Conservation (phyloP, 2,797 vertebrate genomes). For the Meda fulgida region DNA sequence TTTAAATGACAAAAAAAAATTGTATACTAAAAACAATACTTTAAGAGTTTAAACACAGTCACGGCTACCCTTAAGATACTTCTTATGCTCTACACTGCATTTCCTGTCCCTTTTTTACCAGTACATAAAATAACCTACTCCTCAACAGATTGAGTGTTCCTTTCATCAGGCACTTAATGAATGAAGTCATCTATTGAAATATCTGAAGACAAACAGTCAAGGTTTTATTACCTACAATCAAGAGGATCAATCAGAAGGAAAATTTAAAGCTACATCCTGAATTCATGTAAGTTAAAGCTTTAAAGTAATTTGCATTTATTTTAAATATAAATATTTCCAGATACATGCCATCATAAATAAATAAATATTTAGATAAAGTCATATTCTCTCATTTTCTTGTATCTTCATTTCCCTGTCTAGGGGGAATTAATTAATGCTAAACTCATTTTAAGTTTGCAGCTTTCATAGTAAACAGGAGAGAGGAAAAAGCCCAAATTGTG, state of each 20-base stretch:
- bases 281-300: neutral
- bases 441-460: slow-evolving; percentile 59
- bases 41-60: neutral
- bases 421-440: slow-evolving; percentile 70
- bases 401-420: slow-evolving; percentile 15
- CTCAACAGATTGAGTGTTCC: neutral
- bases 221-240: neutral
- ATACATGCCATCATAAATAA: neutral
- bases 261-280: neutral
- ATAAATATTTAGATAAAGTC: neutral
- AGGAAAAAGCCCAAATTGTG: slow-evolving; percentile 66
- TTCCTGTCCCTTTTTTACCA: neutral
- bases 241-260: neutral
- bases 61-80: neutral
- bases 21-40: no score
- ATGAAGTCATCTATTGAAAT: neutral
- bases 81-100: neutral
- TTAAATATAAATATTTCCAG: neutral
- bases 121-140: neutral
- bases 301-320: neutral
- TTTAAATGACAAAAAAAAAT: neutral
- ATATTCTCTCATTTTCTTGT: neutral
- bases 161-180: neutral
- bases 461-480: slow-evolving; percentile 70
- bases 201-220: neutral